Conservation (phyloP, 1,140 invertebrate species). For the Bombus sylvicola region DNA sequence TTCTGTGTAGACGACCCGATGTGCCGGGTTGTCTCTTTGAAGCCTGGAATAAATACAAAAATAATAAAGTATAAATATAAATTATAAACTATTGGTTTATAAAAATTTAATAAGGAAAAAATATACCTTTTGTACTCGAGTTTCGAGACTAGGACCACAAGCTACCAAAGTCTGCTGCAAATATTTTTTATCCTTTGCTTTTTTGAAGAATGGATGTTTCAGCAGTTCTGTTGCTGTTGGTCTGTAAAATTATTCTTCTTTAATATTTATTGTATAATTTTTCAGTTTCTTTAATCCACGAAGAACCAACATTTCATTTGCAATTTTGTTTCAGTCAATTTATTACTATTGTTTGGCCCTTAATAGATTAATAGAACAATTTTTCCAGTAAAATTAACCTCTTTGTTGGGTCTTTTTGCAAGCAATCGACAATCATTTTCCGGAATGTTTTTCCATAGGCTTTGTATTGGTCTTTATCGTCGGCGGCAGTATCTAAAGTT, state of each 20-base stretch:
- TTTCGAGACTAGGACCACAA: constrained; percentile 93
- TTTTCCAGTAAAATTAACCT: constrained; percentile 80
- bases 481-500: constrained; percentile 96
- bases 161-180: constrained; percentile 95
- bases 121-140: constrained; percentile 92
- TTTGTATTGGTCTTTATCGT: constrained; percentile 99
- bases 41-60: constrained; percentile 82
- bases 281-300: background rate
- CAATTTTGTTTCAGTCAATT: background rate
- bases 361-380: background rate
- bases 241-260: constrained; percentile 71
- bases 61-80: constrained; percentile 8
- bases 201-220: constrained; percentile 99
- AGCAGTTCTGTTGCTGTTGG: constrained; percentile 98
- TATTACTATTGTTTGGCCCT: background rate
- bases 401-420: constrained; percentile 97
- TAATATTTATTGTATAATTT: constrained; percentile 1
- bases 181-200: constrained; percentile 98
- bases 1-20: constrained; percentile 95
- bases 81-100: background rate
- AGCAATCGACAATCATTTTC: constrained; percentile 96
- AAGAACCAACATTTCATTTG: background rate
- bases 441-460: constrained; percentile 98
- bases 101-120: background rate
- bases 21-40: constrained; percentile 93